Evolutionary conservation across 2,113 vertebrate genomes (phyloP).

Genomic region (human): GRCh38 chr4:184985501-184986000

Average conservation of each 20-base stretch:
- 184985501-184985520: background rate
- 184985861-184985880: background rate
- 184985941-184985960: background rate
- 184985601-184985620: rapidly evolving
- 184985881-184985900: background rate
- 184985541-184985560: background rate
- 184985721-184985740: background rate
- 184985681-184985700: background rate
- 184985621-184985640: background rate
- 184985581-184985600: background rate
- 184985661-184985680: background rate
- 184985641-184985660: background rate
- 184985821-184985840: background rate
- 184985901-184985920: background rate
- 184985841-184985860: background rate
- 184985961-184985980: background rate
- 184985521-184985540: background rate
- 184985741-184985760: background rate
- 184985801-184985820: background rate
- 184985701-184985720: background rate
- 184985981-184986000: background rate
- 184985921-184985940: background rate
- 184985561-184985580: background rate
- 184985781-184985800: background rate
- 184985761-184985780: background rate